Base-by-base conservation (phyloP, 2,888 invertebrate species). In the Tachystola acroxantha region DNA sequence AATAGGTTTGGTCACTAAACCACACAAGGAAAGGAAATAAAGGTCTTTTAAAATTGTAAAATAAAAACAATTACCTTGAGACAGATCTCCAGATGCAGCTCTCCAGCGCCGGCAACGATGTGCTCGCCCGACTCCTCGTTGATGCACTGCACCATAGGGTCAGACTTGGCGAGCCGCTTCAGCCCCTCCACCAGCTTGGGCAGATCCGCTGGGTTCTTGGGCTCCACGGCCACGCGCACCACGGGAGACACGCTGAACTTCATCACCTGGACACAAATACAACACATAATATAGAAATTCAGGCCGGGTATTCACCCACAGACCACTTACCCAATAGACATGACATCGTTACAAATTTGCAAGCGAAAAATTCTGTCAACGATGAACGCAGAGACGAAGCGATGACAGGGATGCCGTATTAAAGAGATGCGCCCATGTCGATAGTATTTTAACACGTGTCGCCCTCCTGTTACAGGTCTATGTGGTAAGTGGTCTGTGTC, bases 131-230 rank as follows among this genome's bases (percentile, higher is more conserved):
- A 98, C 87, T 99, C 99, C 89, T 99, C 98, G 82, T 97, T 98
- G 88, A 97, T 96, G 90, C 98, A 99, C 89, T 99, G 96, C 57
- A 99, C 99, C 99, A 99, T 99, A 91, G 99, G 99, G 91, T 99
- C 99, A 39, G 99, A 99, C 87, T 99, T 99, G 71, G 99, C 97
- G 68, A 99, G 89, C 88, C 99, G 97, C 89, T 99, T 99, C 46
- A 99, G 91, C 76, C 99, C 96, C 91, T 99, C 98, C 40, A 99
- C 99, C 64, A 99, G 90, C 88, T 99, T 99, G 57, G 99, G 99
- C 82, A 99, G 89, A 88, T 99, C 99, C 37, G 98, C 96, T 10
- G 99, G 97, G 84, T 99, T 99, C 89, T 98, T 98, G 65, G 99
- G 98, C 87, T 99, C 99, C 1, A 99, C 99, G 59, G 99, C 99